These are phyloP conservation scores for Nyctalus aviator DNA, from an alignment of 2,797 vertebrate species.

Conservation along the genomic window DNA sequence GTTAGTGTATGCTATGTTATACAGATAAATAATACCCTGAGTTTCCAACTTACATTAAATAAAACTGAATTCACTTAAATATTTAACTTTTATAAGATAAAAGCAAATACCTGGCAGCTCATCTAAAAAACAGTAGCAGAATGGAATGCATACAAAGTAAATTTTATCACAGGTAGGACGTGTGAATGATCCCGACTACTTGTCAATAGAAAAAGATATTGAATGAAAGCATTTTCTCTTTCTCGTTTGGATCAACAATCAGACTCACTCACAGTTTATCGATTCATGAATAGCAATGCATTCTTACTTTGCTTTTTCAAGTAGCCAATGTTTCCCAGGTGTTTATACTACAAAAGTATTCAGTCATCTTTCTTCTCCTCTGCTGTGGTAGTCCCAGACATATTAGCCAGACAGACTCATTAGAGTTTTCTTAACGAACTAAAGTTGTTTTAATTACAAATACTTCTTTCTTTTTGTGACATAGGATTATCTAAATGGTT, in stretches of 20 bases:
- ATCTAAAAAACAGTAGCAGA: neutral
- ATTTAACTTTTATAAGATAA: conserved; percentile 23
- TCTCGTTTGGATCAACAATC: conserved; percentile 9
- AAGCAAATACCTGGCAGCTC: neutral
- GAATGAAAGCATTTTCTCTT: conserved; percentile 25
- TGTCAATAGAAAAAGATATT: conserved; percentile 41
- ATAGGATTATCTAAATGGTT: neutral
- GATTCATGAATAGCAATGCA: conserved; percentile 18
- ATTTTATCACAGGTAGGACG: conserved; percentile 37
- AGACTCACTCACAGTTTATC: neutral
- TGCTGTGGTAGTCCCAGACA: neutral
- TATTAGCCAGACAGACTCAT: conserved; percentile 3
- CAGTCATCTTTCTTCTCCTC: neutral
- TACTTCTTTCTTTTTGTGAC: neutral
- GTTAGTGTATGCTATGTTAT: neutral
- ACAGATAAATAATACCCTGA: neutral
- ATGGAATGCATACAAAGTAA: neutral
- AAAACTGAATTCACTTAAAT: conserved; percentile 39
- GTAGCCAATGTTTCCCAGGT: neutral
- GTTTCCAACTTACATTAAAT: neutral
- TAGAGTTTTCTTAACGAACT: neutral
- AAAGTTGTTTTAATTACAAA: conserved; percentile 18
- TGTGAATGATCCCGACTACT: conserved; percentile 38
- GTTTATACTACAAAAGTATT: conserved; percentile 10
- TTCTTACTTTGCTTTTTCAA: conserved; percentile 59